Evolutionary conservation across 1,140 invertebrate genomes (phyloP), one percentile per base, ranked within the genome.

Genomic region (Trichoplusia ni): DNA sequence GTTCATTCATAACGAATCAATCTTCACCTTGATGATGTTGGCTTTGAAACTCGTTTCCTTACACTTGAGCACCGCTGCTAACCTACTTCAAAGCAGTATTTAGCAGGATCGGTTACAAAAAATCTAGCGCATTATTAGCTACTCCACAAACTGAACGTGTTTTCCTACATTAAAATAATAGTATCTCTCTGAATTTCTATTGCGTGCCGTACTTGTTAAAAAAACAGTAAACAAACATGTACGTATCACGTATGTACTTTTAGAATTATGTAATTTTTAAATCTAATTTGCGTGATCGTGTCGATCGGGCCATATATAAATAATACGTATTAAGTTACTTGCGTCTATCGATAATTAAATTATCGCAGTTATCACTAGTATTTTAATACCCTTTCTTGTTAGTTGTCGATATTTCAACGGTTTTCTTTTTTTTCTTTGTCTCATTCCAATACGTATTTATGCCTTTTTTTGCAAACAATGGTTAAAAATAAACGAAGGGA

Each of bases 271-370:
- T n/a, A n/a, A n/a, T n/a, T n/a, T n/a, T n/a, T 21, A 35, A 35
- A 31, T 11, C 25, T 54, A 54, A 38, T 38, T 38, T 25, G 33
- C 18, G 25, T n/a, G 29, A 16, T 25, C n/a, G n/a, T n/a, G n/a
- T 16, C 18, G 35, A 51, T 51, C 51, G 23, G 13, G 23, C 16
- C 33, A 53, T n/a, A 54, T 54, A 23, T n/a, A n/a, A 21, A 19
- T 23, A 54, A 38, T 33, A 54, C 35, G 25, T 21, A 44, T 11
- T 5, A 31, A 25, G 4, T 31, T 58, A 44, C 31, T 9, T 37
- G 51, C 29, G 44, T 53, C 14, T 18, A 38, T 31, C 35, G 46
- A 60, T 60, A 60, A 60, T 60, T 60, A 14, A 53, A 67, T 67
- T 44, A 59, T 51, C 42, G 38, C 25, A 25, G n/a, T 31, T 49